Evolutionary conservation across 2,888 invertebrate species (phyloP), one percentile per base, ranked within the genome.

Genomic region (Tanypteryx hageni): DNA sequence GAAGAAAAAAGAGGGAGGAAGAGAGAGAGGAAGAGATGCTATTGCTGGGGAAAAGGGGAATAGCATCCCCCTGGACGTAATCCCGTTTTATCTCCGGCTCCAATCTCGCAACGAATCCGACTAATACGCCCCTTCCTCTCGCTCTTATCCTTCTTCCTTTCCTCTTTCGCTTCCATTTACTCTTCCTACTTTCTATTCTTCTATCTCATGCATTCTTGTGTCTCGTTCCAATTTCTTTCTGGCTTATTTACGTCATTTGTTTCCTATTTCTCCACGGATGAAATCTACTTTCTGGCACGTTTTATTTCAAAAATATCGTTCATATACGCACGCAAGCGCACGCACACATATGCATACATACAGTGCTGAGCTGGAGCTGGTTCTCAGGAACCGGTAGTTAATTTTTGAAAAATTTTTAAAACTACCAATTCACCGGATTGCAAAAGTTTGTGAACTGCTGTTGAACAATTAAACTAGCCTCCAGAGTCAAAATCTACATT

Each of bases 31-130:
- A 86, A 59, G 59, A 11, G 14, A 59, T 59, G 31, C 86, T 18
- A 61, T 64, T 86, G 27, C 85, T 61, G 61, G 27, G 61, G 57
- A 44, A 14, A 10, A 57, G 27, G 83, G 83, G 86, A 86, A 86
- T 59, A 61, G 61, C 22, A 86, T 86, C 31, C 22, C 86, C 61
- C 86, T 86, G 86, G 86, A 86, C 86, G 61, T 22, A 86, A 86
- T 59, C 44, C 86, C 31, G 27, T 61, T 58, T 61, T 86, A 86
- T 86, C 86, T 86, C 10, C 18, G 31, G 59, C 61, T 61, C 86
- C 11, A 59, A 61, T 61, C 61, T 61, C 14, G 31, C 22, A 61
- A 86, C 86, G 61, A 86, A 86, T 86, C 86, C 86, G 86, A 31
- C 85, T 86, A 57, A 86, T 86, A 16, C 59, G 61, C 31, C 31